Evolutionary conservation across 2,888 invertebrate genomes (phyloP), one percentile per base, ranked within the genome.

Genomic region (Ophonus ardosiacus): DNA sequence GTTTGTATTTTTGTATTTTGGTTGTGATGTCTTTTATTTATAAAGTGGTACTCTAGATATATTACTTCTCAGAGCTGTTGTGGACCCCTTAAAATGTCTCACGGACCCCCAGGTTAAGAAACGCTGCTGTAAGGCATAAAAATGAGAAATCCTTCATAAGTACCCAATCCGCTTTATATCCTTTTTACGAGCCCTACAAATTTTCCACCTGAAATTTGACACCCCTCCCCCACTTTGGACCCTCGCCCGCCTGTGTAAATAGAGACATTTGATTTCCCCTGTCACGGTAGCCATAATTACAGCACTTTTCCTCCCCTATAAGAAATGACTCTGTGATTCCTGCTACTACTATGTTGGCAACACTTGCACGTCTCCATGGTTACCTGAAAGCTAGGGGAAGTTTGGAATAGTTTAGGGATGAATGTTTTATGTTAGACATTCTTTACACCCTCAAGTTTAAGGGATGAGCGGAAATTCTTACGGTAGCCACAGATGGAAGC

Each of bases 231-330:
- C 24, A 31, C 31, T 31, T 6, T 31, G 31, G 6, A 31, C 31
- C 59, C 15, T 59, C 59, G 6, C 0, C 4, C 24, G 0, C 24
- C 63, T 21, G 10, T 24, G 10, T 21, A 63, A 63, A 63, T 63
- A 63, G 21, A 63, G 63, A 63, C 63, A 63, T 63, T 63, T 63
- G 63, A 63, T 63, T 63, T 63, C 63, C 63, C 63, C 63, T 24
- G 21, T 21, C 24, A 51, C 31, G 43, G 43, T 13, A 10, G 13
- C 43, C 43, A 51, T 51, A 51, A 51, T 51, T 51, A 51, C 43
- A 51, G 43, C 43, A 51, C 43, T 51, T 51, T 43, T 51, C 43
- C 43, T 31, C 31, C 31, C 31, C 31, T 31, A 5, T 31, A 31
- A 31, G 31, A 31, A 31, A 31, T 31, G 31, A 31, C 31, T 31